Conservation (phyloP, 2,797 vertebrate species). For the Strix occidentalis region DNA sequence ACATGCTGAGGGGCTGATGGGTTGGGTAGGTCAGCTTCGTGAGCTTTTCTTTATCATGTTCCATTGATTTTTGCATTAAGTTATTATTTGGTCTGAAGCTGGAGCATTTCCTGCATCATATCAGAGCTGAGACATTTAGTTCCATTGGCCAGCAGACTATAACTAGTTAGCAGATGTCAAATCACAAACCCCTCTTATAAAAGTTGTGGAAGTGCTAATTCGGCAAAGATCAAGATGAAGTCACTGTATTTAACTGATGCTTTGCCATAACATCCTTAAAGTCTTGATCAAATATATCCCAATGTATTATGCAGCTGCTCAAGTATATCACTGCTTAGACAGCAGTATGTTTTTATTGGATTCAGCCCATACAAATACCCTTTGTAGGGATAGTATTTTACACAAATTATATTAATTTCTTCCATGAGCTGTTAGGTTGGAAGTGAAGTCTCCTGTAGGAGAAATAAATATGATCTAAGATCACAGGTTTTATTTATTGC, state of each 20-base stretch:
- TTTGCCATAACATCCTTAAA: conserved; percentile 15
- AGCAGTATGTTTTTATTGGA: conserved; percentile 31
- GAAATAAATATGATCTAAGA: not conserved
- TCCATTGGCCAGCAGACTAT: not conserved
- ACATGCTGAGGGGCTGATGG: not conserved
- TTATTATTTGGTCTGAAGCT: not conserved
- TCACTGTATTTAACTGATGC: conserved; percentile 14
- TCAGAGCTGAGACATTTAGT: not conserved
- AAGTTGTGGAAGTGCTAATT: conserved; percentile 24
- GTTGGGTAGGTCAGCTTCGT: not conserved
- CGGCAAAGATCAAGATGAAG: conserved; percentile 8
- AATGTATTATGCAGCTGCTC: conserved; percentile 7
- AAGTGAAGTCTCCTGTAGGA: not conserved
- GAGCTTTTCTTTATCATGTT: not conserved
- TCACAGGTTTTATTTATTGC: not conserved
- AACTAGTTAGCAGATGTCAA: not conserved
- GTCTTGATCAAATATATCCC: not conserved
- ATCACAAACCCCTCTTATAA: not conserved
- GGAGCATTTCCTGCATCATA: not conserved
- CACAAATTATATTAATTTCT: conserved; percentile 24
- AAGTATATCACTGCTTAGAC: not conserved
- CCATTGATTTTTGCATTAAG: not conserved
- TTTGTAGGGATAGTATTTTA: conserved; percentile 19
- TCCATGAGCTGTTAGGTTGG: not conserved
- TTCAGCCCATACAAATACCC: not conserved